phyloP scores from a whole-genome alignment of 2,888 invertebrate species.

The Parapristionchus giblindavisi region DNA sequence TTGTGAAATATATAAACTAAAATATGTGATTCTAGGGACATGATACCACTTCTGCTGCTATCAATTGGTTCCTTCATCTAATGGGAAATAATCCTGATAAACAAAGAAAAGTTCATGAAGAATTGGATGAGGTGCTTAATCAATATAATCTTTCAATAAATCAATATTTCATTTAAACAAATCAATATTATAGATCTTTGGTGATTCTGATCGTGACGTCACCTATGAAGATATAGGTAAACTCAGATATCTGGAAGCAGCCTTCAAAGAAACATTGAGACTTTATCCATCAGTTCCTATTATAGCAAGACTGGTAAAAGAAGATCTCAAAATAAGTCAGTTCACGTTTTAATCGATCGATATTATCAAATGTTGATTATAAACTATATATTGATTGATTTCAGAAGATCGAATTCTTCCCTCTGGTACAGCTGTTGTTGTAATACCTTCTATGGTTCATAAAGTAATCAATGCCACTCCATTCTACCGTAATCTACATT shows the following conservation, averaged over 20 bases:
- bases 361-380: background rate
- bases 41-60: conserved; percentile 85
- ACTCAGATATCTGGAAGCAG: conserved; percentile 72
- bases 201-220: conserved; percentile 67
- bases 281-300: conserved; percentile 68
- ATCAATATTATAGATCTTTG: conserved; percentile 44
- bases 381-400: conserved; percentile 35
- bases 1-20: background rate
- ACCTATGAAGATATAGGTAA: conserved; percentile 72
- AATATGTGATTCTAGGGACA: conserved; percentile 78
- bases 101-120: conserved; percentile 76
- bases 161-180: background rate
- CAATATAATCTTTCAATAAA: conserved; percentile 26
- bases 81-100: conserved; percentile 84
- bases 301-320: conserved; percentile 65
- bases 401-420: conserved; percentile 66
- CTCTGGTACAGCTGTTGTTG: conserved; percentile 69
- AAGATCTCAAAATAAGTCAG: conserved; percentile 68
- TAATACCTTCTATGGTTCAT: conserved; percentile 70
- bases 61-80: conserved; percentile 85
- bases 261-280: conserved; percentile 70
- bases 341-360: conserved; percentile 53
- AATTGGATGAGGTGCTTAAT: conserved; percentile 69
- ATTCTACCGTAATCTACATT: background rate
- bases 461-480: conserved; percentile 65